Evolutionary conservation across 2,888 invertebrate species (phyloP), one percentile per base, ranked within the genome.

Genomic region (Leptogaster cylindrica): DNA sequence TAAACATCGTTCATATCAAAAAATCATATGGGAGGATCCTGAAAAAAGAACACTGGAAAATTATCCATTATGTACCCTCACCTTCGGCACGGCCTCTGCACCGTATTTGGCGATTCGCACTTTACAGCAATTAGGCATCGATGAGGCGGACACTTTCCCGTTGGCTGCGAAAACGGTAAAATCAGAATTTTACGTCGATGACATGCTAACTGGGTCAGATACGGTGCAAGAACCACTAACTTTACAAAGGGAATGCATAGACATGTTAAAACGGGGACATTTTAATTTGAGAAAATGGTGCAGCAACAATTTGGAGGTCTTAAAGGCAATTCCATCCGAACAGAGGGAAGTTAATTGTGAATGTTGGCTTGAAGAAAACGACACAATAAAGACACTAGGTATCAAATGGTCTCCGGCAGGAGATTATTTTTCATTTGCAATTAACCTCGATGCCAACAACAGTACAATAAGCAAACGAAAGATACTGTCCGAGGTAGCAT

Each of bases 51-150:
- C 7, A 7, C 10, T 41, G 23, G 12, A 61, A 61, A 28, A 36
- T 2, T 58, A 58, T 6, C n/a, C 18, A 46, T 46, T 46, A 46
- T 18, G 20, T 16, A 46, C 46, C 8, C 18, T 46, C 8, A 46
- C 46, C 3, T 46, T 20, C 18, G 55, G 36, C 14, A 58, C 36
- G 20, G 3, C 61, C 14, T 20, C 27, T 41, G 61, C 61, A 23
- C 61, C 39, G 10, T 61, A 41, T 23, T 23, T 61, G 23, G 39
- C 61, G 7, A 41, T 61, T 25, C 3, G 25, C n/a, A 61, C 41
- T 5, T 20, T 61, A 8, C 8, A 41, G 27, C 58, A 61, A 41
- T 12, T 41, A 2, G 58, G 31, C 10, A 6, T 6, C 14, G 52
- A 52, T 16, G 52, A 51, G 16, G 41, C 7, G 6, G 7, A 52